Base-by-base conservation (phyloP, 2,113 vertebrate species). In the Cervus canadensis region DNA sequence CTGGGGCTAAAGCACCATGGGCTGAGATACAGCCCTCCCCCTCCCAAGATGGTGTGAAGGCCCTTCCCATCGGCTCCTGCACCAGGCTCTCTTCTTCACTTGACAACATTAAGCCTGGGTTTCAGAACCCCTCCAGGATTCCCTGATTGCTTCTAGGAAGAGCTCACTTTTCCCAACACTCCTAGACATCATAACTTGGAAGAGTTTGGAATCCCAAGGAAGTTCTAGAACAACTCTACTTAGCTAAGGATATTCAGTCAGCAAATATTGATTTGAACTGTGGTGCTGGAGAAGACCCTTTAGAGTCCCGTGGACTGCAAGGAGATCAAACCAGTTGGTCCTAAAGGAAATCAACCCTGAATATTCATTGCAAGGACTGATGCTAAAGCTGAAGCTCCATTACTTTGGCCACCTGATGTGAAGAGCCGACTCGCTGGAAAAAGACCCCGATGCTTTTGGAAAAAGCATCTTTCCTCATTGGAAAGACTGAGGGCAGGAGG, bases 41-140 rank as follows among this genome's bases (percentile, higher is more conserved):
- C 12, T 2, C 26, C 1, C 33, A 25, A 17, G 30, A 84, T 30
- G 21, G 19, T 57, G 1, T 0, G 3, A 25, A 26, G 33, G 81
- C 56, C 60, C 28, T 0, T 9, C 19, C 33, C 45, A 17, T 14
- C 36, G 4, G 90, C 67, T 45, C 23, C 28, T 5, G 52, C 48
- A 16, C 33, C 25, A 5, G 16, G 12, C 89, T 56, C 10, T n/a
- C 54, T 25, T 48, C 54, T 86, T 60, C 30, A 40, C 36, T 28
- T 0, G 1, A 48, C 60, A 88, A 83, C 62, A 8, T 43, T 28
- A 21, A 50, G 14, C 10, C 0, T 26, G 40, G 16, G n/a, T 19
- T 94, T 36, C 67, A 87, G 82, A 91, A 56, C 60, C 50, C 36
- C n/a, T 36, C 52, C 54, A 4, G 48, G 25, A 1, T 6, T 28